Conservation (phyloP, 2,113 vertebrate genomes). For the Cynopterus brachyotis region DNA sequence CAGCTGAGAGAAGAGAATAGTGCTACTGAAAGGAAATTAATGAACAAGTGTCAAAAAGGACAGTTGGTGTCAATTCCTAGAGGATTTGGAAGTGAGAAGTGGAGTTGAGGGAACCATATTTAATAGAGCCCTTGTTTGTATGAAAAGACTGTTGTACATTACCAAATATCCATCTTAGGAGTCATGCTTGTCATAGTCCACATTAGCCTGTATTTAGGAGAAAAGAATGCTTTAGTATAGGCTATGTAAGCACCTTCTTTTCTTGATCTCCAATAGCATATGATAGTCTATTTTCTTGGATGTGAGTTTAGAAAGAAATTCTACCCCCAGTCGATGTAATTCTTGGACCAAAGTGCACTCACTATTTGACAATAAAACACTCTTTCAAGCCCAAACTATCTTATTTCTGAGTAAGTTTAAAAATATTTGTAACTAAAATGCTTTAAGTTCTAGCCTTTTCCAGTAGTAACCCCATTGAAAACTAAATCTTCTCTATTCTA, state of each 20-base stretch:
- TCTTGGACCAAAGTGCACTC: not conserved
- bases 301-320: conserved; percentile 55
- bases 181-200: conserved; percentile 14
- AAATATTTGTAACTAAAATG: not conserved
- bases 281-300: not conserved
- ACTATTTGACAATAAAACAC: not conserved
- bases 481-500: not conserved
- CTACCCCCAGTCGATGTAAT: not conserved
- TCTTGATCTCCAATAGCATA: conserved; percentile 8
- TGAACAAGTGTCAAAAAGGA: conserved; percentile 75
- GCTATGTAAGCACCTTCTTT: conserved; percentile 13
- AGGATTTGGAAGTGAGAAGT: conserved; percentile 75
- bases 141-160: conserved; percentile 65
- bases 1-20: conserved; percentile 79
- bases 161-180: conserved; percentile 60
- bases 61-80: conserved; percentile 78
- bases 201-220: conserved; percentile 43
- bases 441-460: conserved; percentile 3
- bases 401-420: not conserved
- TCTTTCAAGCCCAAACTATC: not conserved
- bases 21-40: conserved; percentile 76
- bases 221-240: conserved; percentile 56
- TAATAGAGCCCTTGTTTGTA: conserved; percentile 58
- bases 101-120: conserved; percentile 48
- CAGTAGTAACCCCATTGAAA: not conserved